Percentiles rank a stretch among this genome's conserved stretches.
Conservation (phyloP, 2,113 vertebrate species). For the Balaeniceps rex region DNA sequence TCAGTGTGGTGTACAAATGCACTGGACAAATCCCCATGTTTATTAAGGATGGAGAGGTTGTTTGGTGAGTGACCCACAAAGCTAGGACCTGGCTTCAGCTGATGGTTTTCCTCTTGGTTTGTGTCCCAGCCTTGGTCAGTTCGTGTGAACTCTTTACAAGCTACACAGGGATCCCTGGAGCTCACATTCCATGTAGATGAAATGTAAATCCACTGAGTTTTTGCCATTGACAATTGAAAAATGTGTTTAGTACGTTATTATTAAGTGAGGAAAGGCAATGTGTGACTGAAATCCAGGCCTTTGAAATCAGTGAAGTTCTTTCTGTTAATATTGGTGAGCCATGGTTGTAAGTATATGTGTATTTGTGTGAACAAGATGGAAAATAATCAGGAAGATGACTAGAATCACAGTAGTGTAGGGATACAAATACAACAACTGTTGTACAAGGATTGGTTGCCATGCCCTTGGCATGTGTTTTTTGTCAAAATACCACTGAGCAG, state of each 20-base stretch:
- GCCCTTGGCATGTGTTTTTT: not conserved
- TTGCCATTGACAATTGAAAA: not conserved
- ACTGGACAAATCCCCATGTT: not conserved
- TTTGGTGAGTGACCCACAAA: not conserved
- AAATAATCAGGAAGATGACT: not conserved
- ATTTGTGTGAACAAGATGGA: not conserved
- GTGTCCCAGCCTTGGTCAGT: not conserved
- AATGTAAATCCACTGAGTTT: not conserved
- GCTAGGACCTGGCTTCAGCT: not conserved
- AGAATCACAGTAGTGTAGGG: not conserved
- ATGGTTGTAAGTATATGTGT: not conserved
- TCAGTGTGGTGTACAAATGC: not conserved
- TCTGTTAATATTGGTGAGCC: not conserved
- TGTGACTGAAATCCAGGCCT: not conserved
- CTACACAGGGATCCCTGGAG: not conserved
- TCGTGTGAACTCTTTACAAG: not conserved
- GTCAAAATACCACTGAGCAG: not conserved
- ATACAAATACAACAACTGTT: not conserved
- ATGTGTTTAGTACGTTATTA: not conserved
- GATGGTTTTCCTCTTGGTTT: not conserved
- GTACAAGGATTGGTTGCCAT: not conserved
- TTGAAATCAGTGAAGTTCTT: not conserved
- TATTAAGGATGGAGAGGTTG: not conserved
- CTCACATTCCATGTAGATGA: not conserved
- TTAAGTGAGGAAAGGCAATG: not conserved